Evolutionary conservation across 37 sponge, comb jelly and placozoan species (phyloP).

Genomic region (Dysidea cf. avara): DNA sequence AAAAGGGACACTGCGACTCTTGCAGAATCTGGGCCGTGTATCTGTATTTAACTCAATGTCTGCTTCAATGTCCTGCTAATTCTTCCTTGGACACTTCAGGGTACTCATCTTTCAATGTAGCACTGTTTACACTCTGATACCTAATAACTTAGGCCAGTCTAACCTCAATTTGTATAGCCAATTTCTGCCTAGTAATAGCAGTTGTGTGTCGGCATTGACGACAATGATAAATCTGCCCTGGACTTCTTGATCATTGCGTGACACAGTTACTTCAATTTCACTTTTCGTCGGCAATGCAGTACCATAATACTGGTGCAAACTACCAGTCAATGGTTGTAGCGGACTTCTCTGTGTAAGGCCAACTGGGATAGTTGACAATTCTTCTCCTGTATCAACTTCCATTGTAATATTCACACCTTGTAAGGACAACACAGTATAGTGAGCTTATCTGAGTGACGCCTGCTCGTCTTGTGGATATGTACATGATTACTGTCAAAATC

Average conservation of each 20-base stretch:
- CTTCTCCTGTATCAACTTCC: too few species aligned
- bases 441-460: too few species aligned
- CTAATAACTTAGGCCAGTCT: conserved; percentile 8
- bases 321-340: neutral
- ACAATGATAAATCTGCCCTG: neutral
- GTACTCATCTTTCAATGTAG: conserved; percentile 2
- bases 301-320: neutral
- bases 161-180: neutral
- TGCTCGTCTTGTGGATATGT: too few species aligned
- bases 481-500: too few species aligned
- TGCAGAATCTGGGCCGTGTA: conserved; percentile 10
- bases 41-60: neutral
- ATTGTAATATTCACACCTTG: too few species aligned
- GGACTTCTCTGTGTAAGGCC: neutral
- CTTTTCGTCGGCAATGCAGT: neutral
- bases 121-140: neutral
- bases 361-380: too few species aligned
- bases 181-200: too few species aligned
- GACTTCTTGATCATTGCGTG: neutral
- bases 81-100: conserved; percentile 16
- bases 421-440: too few species aligned
- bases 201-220: neutral
- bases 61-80: conserved; percentile 12
- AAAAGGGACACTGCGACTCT: conserved; percentile 5
- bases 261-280: neutral